Evolutionary conservation across 1,140 invertebrate genomes (phyloP).

Genomic region (Caerostris extrusa): DNA sequence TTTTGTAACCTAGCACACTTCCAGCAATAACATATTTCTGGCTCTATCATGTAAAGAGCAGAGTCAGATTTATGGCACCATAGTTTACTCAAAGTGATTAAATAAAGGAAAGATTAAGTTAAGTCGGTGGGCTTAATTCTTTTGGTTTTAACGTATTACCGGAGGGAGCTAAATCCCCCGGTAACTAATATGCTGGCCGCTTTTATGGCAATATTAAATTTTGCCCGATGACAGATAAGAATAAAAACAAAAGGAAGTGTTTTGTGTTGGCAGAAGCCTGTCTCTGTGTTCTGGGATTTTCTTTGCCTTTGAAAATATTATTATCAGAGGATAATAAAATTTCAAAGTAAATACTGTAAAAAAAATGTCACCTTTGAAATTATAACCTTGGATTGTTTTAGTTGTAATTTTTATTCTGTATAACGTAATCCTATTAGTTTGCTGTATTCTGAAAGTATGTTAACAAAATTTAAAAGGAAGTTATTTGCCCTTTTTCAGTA

Average conservation of each 20-base stretch:
- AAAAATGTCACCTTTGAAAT: neutral
- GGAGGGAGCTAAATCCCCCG: neutral
- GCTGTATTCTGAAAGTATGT: no score
- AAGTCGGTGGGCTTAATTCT: constrained; percentile 18
- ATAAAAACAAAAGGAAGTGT: neutral
- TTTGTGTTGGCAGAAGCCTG: neutral
- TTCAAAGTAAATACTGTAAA: neutral
- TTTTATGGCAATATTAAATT: constrained; percentile 7
- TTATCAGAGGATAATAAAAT: constrained; percentile 13
- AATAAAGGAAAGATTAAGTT: constrained; percentile 49
- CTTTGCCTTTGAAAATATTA: neutral
- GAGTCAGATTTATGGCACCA: constrained; percentile 34
- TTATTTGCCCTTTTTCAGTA: no score
- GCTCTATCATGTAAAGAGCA: constrained; percentile 48
- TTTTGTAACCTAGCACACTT: neutral
- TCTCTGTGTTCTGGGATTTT: neutral
- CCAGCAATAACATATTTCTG: constrained; percentile 14
- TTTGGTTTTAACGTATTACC: constrained; percentile 28
- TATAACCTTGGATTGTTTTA: neutral
- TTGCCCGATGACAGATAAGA: constrained; percentile 1
- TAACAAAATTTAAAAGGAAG: no score
- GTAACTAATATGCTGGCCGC: constrained; percentile 17
- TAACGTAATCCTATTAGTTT: no score
- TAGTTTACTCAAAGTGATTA: constrained; percentile 44
- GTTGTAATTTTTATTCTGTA: no score